Evolutionary conservation across 2,797 vertebrate genomes (phyloP).

Genomic region (Sebastes trivittatus): DNA sequence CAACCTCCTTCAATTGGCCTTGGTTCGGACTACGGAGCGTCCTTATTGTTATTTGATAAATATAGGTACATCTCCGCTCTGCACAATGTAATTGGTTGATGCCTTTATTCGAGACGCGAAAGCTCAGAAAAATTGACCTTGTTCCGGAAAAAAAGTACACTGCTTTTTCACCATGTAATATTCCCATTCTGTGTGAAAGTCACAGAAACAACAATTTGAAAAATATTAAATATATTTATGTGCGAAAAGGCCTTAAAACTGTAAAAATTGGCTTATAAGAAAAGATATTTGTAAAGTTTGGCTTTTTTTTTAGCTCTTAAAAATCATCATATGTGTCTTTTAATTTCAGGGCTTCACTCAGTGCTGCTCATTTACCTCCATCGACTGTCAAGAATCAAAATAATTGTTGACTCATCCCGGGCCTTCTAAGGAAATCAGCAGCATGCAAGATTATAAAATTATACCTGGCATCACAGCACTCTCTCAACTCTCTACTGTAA

Average conservation of each 20-base stretch:
- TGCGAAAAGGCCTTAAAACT: not conserved
- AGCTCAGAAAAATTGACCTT: fast-evolving
- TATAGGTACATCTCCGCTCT: too few relatives aligned
- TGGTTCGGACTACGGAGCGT: too few relatives aligned
- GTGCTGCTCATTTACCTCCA: not conserved
- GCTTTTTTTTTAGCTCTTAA: not conserved
- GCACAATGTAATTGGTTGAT: too few relatives aligned
- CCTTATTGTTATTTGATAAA: too few relatives aligned
- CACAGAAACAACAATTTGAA: not conserved
- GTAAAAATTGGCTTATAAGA: not conserved
- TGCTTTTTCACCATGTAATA: not conserved
- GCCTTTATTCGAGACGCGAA: too few relatives aligned
- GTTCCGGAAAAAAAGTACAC: too few relatives aligned
- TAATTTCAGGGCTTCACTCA: not conserved
- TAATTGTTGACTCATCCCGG: not conserved
- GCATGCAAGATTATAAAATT: not conserved
- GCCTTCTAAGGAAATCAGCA: not conserved
- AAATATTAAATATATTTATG: not conserved
- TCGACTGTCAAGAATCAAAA: not conserved
- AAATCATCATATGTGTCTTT: not conserved
- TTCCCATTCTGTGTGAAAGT: not conserved
- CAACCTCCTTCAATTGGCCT: too few relatives aligned
- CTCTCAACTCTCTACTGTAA: not conserved
- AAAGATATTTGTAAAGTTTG: not conserved
- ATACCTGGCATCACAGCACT: not conserved